A percentile compares a stretch with the other conserved stretches of the same genome.
Conservation (phyloP, 2,797 vertebrate genomes). For the Cheirogaleus major region DNA sequence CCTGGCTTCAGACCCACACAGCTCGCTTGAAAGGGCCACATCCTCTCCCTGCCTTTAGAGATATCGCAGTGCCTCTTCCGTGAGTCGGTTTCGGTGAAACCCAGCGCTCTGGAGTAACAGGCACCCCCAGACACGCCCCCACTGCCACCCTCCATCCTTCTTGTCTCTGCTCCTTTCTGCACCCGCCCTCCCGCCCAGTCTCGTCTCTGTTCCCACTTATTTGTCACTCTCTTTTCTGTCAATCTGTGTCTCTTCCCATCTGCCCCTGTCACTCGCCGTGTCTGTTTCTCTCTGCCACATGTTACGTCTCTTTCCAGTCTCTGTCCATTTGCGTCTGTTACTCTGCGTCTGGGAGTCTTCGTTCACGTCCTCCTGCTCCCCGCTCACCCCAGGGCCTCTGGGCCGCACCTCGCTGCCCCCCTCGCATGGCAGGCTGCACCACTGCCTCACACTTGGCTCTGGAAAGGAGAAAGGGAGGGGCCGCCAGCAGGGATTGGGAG, state of each 20-base stretch:
- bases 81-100: not conserved
- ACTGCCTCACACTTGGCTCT: not conserved
- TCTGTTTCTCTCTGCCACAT: not conserved
- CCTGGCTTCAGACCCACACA: not conserved
- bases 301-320: not conserved
- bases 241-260: conserved; percentile 11
- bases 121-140: too few relatives aligned
- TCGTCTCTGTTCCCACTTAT: not conserved
- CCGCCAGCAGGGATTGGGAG: not conserved
- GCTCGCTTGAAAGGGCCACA: not conserved
- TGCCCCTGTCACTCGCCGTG: not conserved
- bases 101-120: not conserved
- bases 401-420: not conserved
- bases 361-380: not conserved
- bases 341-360: not conserved
- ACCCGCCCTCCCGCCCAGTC: not conserved
- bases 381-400: not conserved
- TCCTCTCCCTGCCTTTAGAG: not conserved
- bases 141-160: not conserved
- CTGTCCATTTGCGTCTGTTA: not conserved
- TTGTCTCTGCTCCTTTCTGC: not conserved
- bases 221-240: conserved; percentile 8
- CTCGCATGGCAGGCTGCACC: not conserved
- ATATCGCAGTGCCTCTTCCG: not conserved
- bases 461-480: not conserved